Base-by-base conservation (phyloP, 2,113 vertebrate genomes). In the Pteruthius melanotis region DNA sequence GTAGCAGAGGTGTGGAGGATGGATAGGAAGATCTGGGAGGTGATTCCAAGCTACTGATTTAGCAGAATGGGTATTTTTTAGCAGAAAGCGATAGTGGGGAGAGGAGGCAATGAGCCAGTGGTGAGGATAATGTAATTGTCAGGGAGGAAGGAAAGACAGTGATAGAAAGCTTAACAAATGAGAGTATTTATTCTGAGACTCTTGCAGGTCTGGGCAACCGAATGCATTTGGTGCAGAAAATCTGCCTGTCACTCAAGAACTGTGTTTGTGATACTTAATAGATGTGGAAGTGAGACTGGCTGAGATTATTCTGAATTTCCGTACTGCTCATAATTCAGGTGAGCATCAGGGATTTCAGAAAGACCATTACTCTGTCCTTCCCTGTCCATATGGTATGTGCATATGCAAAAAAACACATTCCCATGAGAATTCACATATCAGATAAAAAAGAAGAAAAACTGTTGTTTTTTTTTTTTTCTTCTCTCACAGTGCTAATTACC, bases 241-340 rank as follows among this genome's bases (percentile, higher is more conserved):
- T n/a, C 37, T 72, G 35, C 47, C 39, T 83, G 76, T 68, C 83
- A 40, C 22, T 86, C 76, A 70, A 21, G 27, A 70, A 23, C 27
- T 47, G 50, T 57, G 21, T 60, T 75, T 94, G 61, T 95, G 61
- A 76, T 52, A 28, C 22, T 70, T 92, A 27, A 63, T 66, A 66
- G 83, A 82, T 37, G 23, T 79, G 42, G 42, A 71, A 70, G 16
- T n/a, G 61, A 57, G 28, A 53, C 27, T 87, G 69, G 17, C 44
- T 84, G 80, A 83, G 61, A 61, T 53, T 15, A 53, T 68, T 83
- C 50, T 72, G 63, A 76, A 69, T 93, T 93, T 86, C 31, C 28
- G n/a, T 50, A 7, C 71, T 80, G 53, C 30, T 92, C 11, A 9
- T 77, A 45, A 80, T 93, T 91, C 40, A 80, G 28, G 17, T 52